Conservation (phyloP, 2,113 vertebrate genomes). For the Axis porcinus region DNA sequence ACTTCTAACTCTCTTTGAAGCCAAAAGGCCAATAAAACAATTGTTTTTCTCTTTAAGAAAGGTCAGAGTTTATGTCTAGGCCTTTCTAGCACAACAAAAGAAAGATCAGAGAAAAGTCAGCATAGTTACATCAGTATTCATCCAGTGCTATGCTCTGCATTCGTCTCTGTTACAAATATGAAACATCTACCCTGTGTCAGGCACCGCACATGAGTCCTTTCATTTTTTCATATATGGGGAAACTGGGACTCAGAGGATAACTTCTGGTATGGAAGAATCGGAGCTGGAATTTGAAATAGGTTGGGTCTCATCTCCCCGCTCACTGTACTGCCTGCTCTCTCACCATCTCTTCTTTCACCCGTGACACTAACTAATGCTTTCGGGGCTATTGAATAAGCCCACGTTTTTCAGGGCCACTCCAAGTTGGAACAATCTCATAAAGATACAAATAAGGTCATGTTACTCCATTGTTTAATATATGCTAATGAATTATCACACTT, state of each 20-base stretch:
- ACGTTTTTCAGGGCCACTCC: neutral
- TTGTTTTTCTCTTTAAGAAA: slow-evolving; percentile 4
- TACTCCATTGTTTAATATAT: neutral
- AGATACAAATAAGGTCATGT: neutral
- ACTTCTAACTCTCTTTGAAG: neutral
- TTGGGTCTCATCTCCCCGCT: neutral
- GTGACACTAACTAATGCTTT: neutral
- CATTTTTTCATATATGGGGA: neutral
- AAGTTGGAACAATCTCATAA: neutral
- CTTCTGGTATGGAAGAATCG: neutral
- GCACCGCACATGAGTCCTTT: neutral
- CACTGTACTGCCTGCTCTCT: accelerated
- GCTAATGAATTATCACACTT: neutral
- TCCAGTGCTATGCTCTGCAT: neutral
- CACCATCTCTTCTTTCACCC: neutral
- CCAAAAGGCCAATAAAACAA: neutral
- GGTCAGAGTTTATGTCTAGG: neutral
- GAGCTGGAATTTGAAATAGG: neutral
- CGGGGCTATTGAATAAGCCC: neutral
- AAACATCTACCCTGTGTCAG: neutral
- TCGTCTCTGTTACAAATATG: neutral
- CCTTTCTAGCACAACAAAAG: neutral
- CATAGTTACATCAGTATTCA: neutral
- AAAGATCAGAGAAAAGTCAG: neutral
- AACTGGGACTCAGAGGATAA: neutral